These are phyloP conservation scores for Lutjanus campechanus DNA, from an alignment of 2,797 vertebrate species.

Conservation along the genomic window DNA sequence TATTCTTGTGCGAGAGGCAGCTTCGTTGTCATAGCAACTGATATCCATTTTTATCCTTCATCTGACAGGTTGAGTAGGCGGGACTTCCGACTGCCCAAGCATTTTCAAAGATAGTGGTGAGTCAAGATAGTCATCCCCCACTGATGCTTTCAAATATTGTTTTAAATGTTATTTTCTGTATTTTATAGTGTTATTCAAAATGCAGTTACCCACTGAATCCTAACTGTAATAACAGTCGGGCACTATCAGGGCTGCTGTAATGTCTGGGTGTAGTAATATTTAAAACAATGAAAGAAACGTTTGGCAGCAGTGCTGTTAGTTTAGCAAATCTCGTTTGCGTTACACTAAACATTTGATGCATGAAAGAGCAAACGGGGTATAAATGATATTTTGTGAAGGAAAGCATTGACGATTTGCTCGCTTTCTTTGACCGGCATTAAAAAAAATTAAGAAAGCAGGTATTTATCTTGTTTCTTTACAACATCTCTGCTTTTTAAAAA, in stretches of 20 bases:
- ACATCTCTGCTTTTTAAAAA: slow-evolving; percentile 3
- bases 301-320: neutral
- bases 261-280: neutral
- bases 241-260: neutral
- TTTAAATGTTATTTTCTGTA: neutral
- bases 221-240: neutral
- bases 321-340: neutral
- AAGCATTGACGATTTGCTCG: neutral
- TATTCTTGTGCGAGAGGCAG: slow-evolving; percentile 68
- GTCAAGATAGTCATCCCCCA: neutral
- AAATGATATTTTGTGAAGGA: neutral
- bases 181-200: neutral
- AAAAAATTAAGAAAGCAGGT: accelerated
- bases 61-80: slow-evolving; percentile 52
- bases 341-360: neutral
- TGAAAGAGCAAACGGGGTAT: no score
- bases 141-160: neutral
- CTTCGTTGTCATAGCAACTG: slow-evolving; percentile 76
- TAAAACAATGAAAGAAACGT: neutral
- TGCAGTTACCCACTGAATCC: neutral
- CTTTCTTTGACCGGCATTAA: no score
- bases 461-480: neutral
- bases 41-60: slow-evolving; percentile 69
- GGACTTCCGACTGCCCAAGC: slow-evolving; percentile 47
- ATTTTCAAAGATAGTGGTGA: slow-evolving; percentile 2